Evolutionary conservation across 1,140 invertebrate genomes (phyloP).

Genomic region (Pararge aegeria): DNA sequence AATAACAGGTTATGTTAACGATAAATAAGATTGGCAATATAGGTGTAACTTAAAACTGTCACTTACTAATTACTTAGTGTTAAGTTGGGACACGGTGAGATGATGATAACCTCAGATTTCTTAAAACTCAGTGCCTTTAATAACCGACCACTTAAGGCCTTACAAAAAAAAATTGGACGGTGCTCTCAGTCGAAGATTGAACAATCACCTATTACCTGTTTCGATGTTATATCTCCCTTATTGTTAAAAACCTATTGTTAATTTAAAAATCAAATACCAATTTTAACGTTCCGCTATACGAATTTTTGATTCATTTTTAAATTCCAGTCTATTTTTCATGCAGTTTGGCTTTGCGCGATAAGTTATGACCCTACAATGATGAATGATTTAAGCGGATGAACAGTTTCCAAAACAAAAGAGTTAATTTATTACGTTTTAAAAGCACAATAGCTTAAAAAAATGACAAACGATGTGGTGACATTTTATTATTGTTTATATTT

Average conservation of each 20-base stretch:
- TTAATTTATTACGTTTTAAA: slow-evolving; percentile 15
- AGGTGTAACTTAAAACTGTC: too few species aligned
- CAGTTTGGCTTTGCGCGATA: slow-evolving; percentile 14
- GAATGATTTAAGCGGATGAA: slow-evolving; percentile 11
- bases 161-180: too few species aligned
- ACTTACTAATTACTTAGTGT: too few species aligned
- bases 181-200: too few species aligned
- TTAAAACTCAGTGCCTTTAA: too few species aligned
- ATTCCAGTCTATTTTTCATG: slow-evolving; percentile 9
- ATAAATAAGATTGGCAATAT: too few species aligned
- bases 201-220: too few species aligned
- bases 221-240: neutral
- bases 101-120: too few species aligned
- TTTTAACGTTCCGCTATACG: neutral
- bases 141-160: too few species aligned
- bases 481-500: neutral
- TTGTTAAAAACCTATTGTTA: neutral
- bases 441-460: neutral
- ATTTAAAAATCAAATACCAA: neutral
- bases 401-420: slow-evolving; percentile 12
- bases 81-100: too few species aligned
- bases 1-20: too few species aligned
- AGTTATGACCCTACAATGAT: slow-evolving; percentile 7
- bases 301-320: slow-evolving; percentile 8
- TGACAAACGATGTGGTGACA: neutral